Base-by-base conservation (phyloP, 2,888 invertebrate genomes). In the Trachelus iudaicus region DNA sequence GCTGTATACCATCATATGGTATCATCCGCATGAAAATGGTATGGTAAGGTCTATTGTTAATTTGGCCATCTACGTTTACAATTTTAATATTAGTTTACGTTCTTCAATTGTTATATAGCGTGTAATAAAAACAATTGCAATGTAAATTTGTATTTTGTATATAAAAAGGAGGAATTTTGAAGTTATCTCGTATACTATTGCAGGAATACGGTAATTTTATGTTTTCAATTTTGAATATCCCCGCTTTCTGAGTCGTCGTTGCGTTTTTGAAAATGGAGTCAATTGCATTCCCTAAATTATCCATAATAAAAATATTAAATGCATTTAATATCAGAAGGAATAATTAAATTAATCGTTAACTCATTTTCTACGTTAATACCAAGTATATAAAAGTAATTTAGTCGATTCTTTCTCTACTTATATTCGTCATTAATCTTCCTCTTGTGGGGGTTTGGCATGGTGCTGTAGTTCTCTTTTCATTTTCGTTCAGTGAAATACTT, bases 401-500 rank as follows among this genome's bases (percentile, higher is more conserved):
- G 34, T 33, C 31, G 13, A 9, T 30, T 71, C 23, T 71, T 71
- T 9, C 33, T 71, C 12, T 71, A 33, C 15, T 71, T 12, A 71
- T 33, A 30, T 71, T 71, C 15, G 73, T 75, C 73, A 76, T n/a
- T 73, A 33, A 73, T 78, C 79, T 73, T 79, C 76, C 79, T 79
- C 75, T 73, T 76, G 79, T 56, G 76, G 40, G 23, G 76, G 76
- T 76, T 76, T 76, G 76, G 76, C 76, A 79, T 79, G 76, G 76
- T 76, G 76, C 31, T 73, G 40, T 35, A 40, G 73, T 76, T 68
- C 76, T 78, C 76, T 76, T 74, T 69, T 76, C 73, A 79, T 73
- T 73, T 73, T 75, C 77, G 69, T 79, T 73, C 69, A 75, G 37
- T 79, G 80, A 73, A 77, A 77, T 77, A 75, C n/a, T 79, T 56